Conservation (phyloP, 2,797 vertebrate species). For the Sebastes iracundus region DNA sequence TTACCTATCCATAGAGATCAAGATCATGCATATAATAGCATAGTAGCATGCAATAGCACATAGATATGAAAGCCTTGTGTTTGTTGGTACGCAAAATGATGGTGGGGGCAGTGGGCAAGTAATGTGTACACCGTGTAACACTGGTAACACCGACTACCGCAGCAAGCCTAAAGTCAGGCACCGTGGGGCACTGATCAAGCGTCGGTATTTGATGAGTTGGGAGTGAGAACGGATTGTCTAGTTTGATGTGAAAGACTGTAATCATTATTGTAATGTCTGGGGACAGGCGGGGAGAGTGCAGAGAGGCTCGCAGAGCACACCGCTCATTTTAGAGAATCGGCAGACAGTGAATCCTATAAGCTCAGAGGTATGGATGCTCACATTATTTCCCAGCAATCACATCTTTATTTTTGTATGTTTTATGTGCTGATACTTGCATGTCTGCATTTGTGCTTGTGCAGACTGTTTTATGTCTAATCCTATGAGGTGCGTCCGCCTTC, state of each 20-base stretch:
- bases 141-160: no score
- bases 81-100: no score
- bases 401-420: background rate
- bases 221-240: background rate
- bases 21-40: no score
- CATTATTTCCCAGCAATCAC: background rate
- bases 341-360: background rate
- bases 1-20: no score
- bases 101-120: no score
- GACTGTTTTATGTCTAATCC: slow-evolving; percentile 1
- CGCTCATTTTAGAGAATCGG: slow-evolving; percentile 8
- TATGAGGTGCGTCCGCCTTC: background rate
- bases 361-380: background rate
- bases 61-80: no score
- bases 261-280: slow-evolving; percentile 21
- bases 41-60: no score
- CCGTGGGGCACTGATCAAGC: background rate
- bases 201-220: background rate
- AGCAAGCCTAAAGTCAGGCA: background rate
- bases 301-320: background rate
- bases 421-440: background rate
- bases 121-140: no score
- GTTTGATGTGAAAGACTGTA: slow-evolving; percentile 25
- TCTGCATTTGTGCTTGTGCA: slow-evolving; percentile 2
- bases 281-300: slow-evolving; percentile 1